phyloP scores from a whole-genome alignment of 2,113 vertebrate species.

The Genyomyrus donnyi region DNA sequence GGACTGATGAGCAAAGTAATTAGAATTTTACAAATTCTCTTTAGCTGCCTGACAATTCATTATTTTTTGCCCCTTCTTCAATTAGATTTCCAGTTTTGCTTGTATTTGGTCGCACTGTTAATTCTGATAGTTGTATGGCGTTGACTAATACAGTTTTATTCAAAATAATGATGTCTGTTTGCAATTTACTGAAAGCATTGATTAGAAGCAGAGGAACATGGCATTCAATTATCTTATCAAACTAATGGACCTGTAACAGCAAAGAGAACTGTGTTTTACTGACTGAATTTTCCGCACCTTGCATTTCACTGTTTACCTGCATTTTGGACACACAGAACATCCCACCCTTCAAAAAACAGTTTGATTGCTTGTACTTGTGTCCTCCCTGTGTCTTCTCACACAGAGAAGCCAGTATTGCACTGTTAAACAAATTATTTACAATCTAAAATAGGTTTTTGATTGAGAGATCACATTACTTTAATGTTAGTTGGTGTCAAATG shows the following conservation, averaged over 20 bases:
- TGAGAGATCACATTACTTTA: background rate
- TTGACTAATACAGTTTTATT: background rate
- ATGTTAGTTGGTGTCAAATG: background rate
- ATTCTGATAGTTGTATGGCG: background rate
- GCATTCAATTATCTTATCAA: conserved; percentile 4
- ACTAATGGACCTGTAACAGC: background rate
- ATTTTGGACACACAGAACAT: background rate
- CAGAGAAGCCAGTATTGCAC: background rate
- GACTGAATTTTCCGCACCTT: background rate
- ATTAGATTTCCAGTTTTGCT: background rate
- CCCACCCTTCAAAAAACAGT: background rate
- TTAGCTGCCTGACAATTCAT: background rate
- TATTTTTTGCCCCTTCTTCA: background rate
- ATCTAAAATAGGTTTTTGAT: background rate
- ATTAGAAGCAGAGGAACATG: background rate
- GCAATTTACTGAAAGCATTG: background rate
- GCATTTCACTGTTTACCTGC: background rate
- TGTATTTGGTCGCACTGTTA: background rate
- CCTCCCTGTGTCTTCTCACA: background rate
- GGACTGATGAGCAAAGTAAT: background rate
- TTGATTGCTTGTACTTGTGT: background rate
- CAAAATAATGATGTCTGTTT: background rate
- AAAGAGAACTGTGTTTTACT: background rate
- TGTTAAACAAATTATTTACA: background rate
- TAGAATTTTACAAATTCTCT: background rate